Evolutionary conservation across 2,113 vertebrate genomes (phyloP), one percentile per base, ranked within the genome.

Genomic region (Stigmatopora argus): DNA sequence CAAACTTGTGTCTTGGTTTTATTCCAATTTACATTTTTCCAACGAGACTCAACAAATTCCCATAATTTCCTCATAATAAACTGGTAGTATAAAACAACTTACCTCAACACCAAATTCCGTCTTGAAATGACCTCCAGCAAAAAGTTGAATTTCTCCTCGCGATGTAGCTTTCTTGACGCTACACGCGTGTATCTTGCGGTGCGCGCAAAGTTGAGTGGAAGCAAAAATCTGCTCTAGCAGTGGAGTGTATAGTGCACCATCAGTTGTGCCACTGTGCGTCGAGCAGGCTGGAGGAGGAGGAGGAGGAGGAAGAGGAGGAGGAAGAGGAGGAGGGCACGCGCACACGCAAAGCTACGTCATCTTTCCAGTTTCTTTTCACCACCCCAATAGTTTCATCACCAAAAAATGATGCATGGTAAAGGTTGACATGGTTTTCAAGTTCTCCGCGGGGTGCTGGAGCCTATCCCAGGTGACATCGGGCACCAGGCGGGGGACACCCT

Each of bases 201-300:
- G 61, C 15, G 64, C 80, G 70, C 26, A 71, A 74, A 81, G 78
- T 83, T 75, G 59, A 80, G 81, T 18, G 63, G 31, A 70, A 47
- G 66, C n/a, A 59, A 63, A 81, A 77, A 70, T 57, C 55, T 65
- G 72, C 77, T 49, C 71, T 67, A 71, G 82, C 78, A 77, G 55
- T 72, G 78, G 26, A 31, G 26, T 41, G 1, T 62, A 44, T 17
- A 19, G 35, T 14, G 59, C 38, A 81, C 82, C 84, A 85, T 88
- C 83, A 83, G 83, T 82, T 80, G 87, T 85, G 86, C 77, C 59
- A 49, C 74, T 19, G 78, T 67, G 80, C 75, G 66, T 61, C 75
- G 70, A 82, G 77, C 75, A 74, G 64, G 57, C 72, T 67, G 69
- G 60, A 34, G 5, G 72, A 62, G 55, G 60, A 63, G 72, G 56